Evolutionary conservation across 2,888 invertebrate species (phyloP).

Genomic region (Toxonevra muliebris): DNA sequence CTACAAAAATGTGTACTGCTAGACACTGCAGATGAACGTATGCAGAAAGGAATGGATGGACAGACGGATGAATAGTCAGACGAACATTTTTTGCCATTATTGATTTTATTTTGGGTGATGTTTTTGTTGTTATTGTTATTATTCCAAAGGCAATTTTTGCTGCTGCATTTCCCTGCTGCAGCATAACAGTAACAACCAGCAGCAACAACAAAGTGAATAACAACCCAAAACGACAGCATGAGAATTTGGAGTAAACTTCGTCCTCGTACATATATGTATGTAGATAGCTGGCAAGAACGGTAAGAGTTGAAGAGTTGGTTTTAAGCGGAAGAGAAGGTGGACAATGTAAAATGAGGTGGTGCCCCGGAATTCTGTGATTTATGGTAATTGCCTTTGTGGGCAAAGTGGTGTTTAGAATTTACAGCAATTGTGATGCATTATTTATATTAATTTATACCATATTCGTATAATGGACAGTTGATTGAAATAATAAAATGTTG

Average conservation of each 20-base stretch:
- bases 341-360: background rate
- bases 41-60: background rate
- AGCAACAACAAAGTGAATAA: conserved; percentile 1
- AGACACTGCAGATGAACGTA: background rate
- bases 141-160: no score
- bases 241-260: no score
- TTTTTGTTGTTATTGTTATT: no score
- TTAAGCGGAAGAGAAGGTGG: no score
- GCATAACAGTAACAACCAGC: background rate
- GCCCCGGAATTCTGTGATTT: background rate
- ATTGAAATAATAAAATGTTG: no score
- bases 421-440: background rate
- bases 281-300: no score
- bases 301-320: background rate
- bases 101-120: no score
- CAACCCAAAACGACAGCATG: background rate
- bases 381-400: background rate
- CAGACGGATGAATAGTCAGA: background rate
- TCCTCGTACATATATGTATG: no score
- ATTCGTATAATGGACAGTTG: background rate
- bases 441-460: conserved; percentile 1
- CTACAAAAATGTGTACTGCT: background rate
- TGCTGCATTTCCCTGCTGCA: no score
- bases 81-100: background rate
- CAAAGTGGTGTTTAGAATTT: no score